These are phyloP conservation scores for Macroramphosus scolopax DNA, from an alignment of 2,797 vertebrate genomes.

Conservation along the genomic window DNA sequence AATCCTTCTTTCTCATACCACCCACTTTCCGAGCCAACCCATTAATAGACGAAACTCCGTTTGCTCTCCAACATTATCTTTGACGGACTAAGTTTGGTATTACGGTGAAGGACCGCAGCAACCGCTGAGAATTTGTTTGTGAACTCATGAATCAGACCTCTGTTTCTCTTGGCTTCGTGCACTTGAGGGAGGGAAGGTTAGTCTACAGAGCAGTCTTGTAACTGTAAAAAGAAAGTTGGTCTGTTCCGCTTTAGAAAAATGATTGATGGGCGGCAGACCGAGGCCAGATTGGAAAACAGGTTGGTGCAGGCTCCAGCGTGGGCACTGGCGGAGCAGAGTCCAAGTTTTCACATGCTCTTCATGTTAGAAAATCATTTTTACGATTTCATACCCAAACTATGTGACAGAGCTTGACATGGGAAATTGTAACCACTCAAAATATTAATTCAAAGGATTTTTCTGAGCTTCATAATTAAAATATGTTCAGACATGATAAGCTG, in stretches of 20 bases:
- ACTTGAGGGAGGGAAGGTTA: conserved; percentile 18
- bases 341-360: conserved; percentile 19
- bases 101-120: conserved; percentile 27
- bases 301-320: conserved; percentile 21
- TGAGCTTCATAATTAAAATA: conserved; percentile 22
- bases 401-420: neutral
- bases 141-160: conserved; percentile 47
- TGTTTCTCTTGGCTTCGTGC: conserved; percentile 51
- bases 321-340: conserved; percentile 22
- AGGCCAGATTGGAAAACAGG: conserved; percentile 53
- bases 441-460: no score
- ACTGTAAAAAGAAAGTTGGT: conserved; percentile 14
- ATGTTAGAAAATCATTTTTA: conserved; percentile 8
- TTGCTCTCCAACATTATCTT: conserved; percentile 46
- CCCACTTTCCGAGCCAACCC: conserved; percentile 40
- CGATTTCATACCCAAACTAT: neutral
- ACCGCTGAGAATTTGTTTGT: conserved; percentile 39
- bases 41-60: conserved; percentile 59
- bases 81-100: conserved; percentile 67
- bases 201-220: conserved; percentile 1
- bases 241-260: neutral
- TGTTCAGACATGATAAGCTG: conserved; percentile 25
- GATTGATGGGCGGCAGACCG: conserved; percentile 5
- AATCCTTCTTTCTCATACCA: conserved; percentile 47
- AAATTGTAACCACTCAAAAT: neutral